These are phyloP conservation scores for Litocranius walleri DNA, from an alignment of 2,113 vertebrate species.

Conservation along the genomic window DNA sequence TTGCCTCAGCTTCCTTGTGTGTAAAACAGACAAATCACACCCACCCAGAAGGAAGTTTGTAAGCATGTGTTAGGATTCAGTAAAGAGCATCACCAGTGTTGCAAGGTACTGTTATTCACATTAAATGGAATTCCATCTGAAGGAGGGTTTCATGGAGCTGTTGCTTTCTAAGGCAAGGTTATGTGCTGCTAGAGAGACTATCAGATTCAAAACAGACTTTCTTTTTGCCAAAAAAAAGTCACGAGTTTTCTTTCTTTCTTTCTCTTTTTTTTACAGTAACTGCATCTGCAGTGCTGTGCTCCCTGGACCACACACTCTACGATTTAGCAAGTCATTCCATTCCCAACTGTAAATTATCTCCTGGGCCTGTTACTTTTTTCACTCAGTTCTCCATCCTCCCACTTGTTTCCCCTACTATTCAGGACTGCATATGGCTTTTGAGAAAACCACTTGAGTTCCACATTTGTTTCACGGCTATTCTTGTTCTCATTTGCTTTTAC, in stretches of 20 bases:
- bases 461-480: constrained; percentile 66
- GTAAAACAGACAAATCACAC: not conserved
- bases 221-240: not conserved
- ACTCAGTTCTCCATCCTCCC: constrained; percentile 37
- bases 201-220: constrained; percentile 45
- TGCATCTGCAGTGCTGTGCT: not conserved
- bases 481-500: constrained; percentile 75
- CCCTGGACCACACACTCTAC: constrained; percentile 8
- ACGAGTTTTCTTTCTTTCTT: constrained; percentile 16
- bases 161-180: constrained; percentile 13
- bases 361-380: constrained; percentile 33
- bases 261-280: constrained; percentile 39
- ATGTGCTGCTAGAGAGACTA: not conserved
- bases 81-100: not conserved
- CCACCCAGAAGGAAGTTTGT: not conserved
- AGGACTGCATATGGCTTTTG: not conserved
- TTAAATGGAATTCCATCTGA: not conserved
- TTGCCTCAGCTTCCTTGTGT: not conserved
- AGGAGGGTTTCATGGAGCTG: not conserved
- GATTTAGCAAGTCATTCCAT: constrained; percentile 21
- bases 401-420: constrained; percentile 17
- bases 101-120: not conserved
- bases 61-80: not conserved
- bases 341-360: constrained; percentile 38
- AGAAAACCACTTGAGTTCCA: constrained; percentile 73